Percentiles rank a stretch among this genome's conserved stretches.
phyloP scores from a whole-genome alignment of 2,888 invertebrate species.

The Limnephilus auricula region DNA sequence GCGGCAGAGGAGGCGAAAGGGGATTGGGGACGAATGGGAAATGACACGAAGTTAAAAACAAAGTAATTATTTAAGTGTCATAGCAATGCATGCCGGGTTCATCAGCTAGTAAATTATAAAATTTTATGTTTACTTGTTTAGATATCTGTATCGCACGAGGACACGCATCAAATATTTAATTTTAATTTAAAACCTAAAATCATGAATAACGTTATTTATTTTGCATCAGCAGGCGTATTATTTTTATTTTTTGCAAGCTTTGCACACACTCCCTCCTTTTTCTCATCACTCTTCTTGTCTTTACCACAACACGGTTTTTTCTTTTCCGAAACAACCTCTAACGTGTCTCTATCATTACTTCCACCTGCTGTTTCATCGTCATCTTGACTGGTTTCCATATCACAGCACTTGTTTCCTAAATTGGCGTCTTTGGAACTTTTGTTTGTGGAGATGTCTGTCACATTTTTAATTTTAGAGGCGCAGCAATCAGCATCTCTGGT shows the following conservation, averaged over 20 bases:
- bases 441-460: constrained; percentile 33
- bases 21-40: too few relatives aligned
- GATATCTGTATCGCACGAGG: too few relatives aligned
- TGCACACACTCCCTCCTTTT: neutral
- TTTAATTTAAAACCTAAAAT: too few relatives aligned
- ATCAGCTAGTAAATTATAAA: too few relatives aligned
- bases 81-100: too few relatives aligned
- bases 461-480: constrained; percentile 21
- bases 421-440: neutral
- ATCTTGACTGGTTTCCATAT: neutral
- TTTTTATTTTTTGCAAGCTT: neutral
- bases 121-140: too few relatives aligned
- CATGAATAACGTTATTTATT: too few relatives aligned
- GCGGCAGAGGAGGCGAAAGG: too few relatives aligned
- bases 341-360: neutral
- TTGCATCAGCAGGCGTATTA: neutral
- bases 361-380: neutral
- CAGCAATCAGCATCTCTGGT: neutral
- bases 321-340: neutral
- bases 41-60: too few relatives aligned
- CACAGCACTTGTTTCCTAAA: constrained; percentile 20
- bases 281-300: neutral
- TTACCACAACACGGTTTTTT: neutral
- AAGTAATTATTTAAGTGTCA: too few relatives aligned
- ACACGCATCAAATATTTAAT: neutral